Base-by-base conservation (phyloP, 2,797 vertebrate species). In the Premnoplex brunnescens region DNA sequence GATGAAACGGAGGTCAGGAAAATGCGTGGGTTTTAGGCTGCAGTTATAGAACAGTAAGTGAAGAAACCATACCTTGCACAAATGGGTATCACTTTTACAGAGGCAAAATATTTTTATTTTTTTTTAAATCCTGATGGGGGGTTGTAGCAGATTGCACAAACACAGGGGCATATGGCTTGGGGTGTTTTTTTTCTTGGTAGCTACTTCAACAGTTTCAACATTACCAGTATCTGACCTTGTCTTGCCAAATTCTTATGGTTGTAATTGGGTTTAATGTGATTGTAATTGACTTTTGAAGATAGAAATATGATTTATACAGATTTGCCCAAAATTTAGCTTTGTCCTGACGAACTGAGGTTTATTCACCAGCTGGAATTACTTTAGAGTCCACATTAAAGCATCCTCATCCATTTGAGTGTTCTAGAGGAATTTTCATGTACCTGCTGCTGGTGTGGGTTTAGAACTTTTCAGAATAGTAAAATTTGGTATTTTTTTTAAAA, bases 341-440 rank as follows among this genome's bases (percentile, higher is more conserved):
- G 26, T 76, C 9, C 21, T 78, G 14, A 32, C 48, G 43, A 74
- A 32, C 43, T 78, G 59, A 72, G 64, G 15, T 69, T 79, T 82
- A 22, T 43, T 66, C n/a, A 23, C 46, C 2, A 1, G 23, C 8
- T 52, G 9, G 17, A 58, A n/a, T 79, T 73, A 15, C 7, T 82
- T 82, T 49, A 46, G 71, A 88, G 19, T 12, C 39, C 32, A 9
- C 2, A 3, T 85, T 67, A 63, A 79, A 56, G 32, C 2, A 1
- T 74, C 48, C 4, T 17, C 60, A 60, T 10, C 11, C 0, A 0
- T 59, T 68, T 24, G 78, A 7, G 39, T 2, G 3, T 79, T 73
- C 63, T 36, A 54, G 27, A 46, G 52, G 52, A 48, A 6, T 68
- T 88, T 56, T 62, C 17, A 26, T 11, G 17, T 6, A 6, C 7